Evolutionary conservation across 2,797 vertebrate species (phyloP).

Genomic region (Pterois miles): DNA sequence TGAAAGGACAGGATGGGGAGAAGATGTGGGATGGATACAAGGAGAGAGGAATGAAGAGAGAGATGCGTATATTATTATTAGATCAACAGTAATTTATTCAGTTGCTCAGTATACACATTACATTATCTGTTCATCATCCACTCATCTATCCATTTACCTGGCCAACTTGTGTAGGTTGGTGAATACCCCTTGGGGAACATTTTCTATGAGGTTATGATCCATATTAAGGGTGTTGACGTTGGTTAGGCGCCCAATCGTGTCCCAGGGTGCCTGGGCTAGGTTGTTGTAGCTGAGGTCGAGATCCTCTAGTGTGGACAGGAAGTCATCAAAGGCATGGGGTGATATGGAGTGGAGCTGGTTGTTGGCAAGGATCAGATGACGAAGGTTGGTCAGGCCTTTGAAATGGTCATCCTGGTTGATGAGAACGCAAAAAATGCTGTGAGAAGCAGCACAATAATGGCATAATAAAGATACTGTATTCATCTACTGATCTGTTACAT

Average conservation of each 20-base stretch:
- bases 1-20: not conserved
- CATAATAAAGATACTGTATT: not conserved
- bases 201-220: constrained; percentile 92
- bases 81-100: not conserved
- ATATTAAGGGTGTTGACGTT: constrained; percentile 91
- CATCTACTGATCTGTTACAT: not conserved
- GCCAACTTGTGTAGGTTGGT: constrained; percentile 91
- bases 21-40: not conserved
- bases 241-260: constrained; percentile 85
- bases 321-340: constrained; percentile 87
- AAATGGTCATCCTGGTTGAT: constrained; percentile 86
- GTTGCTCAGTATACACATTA: not conserved
- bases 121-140: not conserved
- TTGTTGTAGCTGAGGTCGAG: constrained; percentile 93
- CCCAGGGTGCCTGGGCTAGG: constrained; percentile 87
- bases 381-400: constrained; percentile 88
- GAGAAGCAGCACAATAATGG: not conserved
- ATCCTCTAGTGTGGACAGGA: constrained; percentile 88
- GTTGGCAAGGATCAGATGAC: constrained; percentile 90
- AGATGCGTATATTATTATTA: not conserved
- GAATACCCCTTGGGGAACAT: constrained; percentile 90
- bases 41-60: not conserved
- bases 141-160: constrained; percentile 54
- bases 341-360: constrained; percentile 90
- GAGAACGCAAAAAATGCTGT: not conserved